Evolutionary conservation across 2,888 invertebrate genomes (phyloP).

Genomic region (Cantharis rustica): DNA sequence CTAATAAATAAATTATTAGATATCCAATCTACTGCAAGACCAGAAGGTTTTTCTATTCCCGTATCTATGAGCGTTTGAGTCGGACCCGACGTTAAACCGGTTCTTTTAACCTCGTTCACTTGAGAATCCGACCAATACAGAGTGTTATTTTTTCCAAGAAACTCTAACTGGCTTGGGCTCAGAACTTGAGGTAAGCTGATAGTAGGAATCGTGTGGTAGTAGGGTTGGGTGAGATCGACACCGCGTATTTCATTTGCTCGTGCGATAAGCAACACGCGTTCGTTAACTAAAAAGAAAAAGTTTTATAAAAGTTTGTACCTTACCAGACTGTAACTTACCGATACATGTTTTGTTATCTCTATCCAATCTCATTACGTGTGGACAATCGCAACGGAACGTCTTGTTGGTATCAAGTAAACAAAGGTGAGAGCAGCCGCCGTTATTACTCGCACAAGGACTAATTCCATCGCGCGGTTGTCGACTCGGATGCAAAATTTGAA

Average conservation of each 20-base stretch:
- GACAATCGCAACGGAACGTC: constrained; percentile 77
- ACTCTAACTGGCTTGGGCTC: constrained; percentile 73
- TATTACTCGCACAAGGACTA: constrained; percentile 69
- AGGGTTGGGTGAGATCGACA: constrained; percentile 76
- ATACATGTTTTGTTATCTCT: constrained; percentile 69
- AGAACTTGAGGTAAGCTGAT: constrained; percentile 74
- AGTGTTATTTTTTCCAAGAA: constrained; percentile 66
- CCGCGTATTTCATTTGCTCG: constrained; percentile 80
- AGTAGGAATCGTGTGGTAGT: constrained; percentile 80
- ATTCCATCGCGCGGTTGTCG: constrained; percentile 65
- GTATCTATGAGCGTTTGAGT: constrained; percentile 77
- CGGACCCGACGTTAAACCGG: constrained; percentile 69
- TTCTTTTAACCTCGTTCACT: constrained; percentile 74
- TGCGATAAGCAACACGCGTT: constrained; percentile 78
- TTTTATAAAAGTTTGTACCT: background rate
- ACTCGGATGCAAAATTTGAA: constrained; percentile 80
- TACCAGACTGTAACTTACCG: constrained; percentile 55
- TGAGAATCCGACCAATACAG: constrained; percentile 81
- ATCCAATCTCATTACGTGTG: constrained; percentile 82
- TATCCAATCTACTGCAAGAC: constrained; percentile 84
- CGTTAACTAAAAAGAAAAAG: constrained; percentile 63
- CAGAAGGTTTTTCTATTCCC: constrained; percentile 66
- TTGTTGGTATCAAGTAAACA: constrained; percentile 73
- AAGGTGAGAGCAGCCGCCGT: constrained; percentile 82
- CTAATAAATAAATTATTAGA: constrained; percentile 74